These are phyloP conservation scores for Nothocercus julius DNA, from an alignment of 2,113 vertebrate genomes.

Conservation along the genomic window DNA sequence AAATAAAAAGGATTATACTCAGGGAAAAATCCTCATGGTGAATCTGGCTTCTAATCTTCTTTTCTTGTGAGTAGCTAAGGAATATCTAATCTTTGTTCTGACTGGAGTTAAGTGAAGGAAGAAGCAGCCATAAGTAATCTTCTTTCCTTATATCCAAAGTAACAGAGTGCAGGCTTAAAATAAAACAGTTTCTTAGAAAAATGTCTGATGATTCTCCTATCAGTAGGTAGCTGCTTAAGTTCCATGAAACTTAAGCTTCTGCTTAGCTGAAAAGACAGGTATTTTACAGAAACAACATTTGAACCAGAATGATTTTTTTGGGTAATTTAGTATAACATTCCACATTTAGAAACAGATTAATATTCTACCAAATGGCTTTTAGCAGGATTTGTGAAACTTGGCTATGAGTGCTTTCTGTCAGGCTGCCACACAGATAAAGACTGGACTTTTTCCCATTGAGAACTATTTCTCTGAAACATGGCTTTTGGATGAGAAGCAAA, in stretches of 20 bases:
- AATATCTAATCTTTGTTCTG: neutral
- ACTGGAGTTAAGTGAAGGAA: fast-evolving
- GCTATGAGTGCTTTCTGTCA: neutral
- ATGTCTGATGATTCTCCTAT: fast-evolving
- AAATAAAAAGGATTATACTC: neutral
- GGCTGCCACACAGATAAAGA: neutral
- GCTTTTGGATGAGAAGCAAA: neutral
- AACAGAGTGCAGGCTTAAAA: neutral
- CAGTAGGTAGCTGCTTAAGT: neutral
- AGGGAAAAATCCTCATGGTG: neutral
- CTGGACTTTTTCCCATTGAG: neutral
- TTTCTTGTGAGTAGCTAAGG: neutral
- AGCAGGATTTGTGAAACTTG: constrained; percentile 6
- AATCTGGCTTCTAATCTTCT: neutral
- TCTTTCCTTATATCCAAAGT: neutral
- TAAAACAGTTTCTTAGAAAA: neutral
- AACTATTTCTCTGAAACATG: neutral
- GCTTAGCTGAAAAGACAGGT: neutral
- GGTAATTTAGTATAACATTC: neutral
- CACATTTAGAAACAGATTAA: neutral
- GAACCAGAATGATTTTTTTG: neutral
- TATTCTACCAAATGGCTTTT: neutral
- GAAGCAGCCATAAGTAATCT: neutral
- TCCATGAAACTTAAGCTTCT: neutral
- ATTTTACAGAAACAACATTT: neutral